Conservation (phyloP, 1,140 invertebrate species). For the Trypoxylus dichotomus region DNA sequence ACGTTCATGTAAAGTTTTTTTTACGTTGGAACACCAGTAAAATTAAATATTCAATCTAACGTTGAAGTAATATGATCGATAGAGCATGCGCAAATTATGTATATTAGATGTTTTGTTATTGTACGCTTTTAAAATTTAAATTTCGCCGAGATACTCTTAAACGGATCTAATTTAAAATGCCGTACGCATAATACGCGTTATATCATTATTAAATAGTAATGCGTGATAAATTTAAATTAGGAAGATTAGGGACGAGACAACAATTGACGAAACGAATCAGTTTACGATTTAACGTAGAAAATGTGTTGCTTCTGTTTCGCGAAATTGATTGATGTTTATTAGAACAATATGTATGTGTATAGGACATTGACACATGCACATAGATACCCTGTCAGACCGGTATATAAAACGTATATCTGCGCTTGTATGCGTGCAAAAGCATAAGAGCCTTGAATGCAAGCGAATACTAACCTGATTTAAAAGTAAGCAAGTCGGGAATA, state of each 20-base stretch:
- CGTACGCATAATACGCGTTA: not conserved
- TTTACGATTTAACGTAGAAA: not conserved
- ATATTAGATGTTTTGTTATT: too few relatives aligned
- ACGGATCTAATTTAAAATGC: not conserved
- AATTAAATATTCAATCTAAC: too few relatives aligned
- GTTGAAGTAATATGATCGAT: not conserved
- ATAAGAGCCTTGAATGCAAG: not conserved
- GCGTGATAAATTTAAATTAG: too few relatives aligned
- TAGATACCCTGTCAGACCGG: not conserved
- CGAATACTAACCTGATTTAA: slow-evolving; percentile 46
- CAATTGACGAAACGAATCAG: too few relatives aligned
- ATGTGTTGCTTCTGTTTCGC: not conserved
- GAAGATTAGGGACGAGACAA: too few relatives aligned
- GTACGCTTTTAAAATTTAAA: too few relatives aligned
- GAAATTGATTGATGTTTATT: not conserved
- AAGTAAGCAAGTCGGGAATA: slow-evolving; percentile 46
- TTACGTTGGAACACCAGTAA: not conserved
- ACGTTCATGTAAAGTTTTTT: not conserved
- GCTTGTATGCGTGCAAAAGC: not conserved
- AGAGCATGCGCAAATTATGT: not conserved
- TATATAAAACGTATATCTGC: not conserved
- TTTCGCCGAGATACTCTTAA: not conserved
- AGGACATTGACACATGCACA: slow-evolving; percentile 18
- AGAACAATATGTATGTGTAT: not conserved
- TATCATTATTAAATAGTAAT: too few relatives aligned